Conservation (phyloP, 2,797 vertebrate genomes). For the Neosalanx taihuensis region DNA sequence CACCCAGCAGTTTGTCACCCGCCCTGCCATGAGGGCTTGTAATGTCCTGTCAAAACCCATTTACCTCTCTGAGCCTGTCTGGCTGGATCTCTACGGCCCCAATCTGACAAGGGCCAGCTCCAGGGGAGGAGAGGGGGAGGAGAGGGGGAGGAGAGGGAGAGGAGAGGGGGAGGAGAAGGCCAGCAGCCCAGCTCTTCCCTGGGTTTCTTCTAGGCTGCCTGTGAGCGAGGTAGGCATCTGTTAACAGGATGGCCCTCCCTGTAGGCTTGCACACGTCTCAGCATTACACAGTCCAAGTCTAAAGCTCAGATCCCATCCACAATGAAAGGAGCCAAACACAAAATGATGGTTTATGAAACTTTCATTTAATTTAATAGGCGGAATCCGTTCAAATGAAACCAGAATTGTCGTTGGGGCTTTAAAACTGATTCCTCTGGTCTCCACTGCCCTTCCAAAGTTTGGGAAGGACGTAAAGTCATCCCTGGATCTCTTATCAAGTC, state of each 20-base stretch:
- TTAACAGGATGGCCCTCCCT: neutral
- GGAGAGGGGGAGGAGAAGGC: neutral
- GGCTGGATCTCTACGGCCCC: constrained; percentile 36
- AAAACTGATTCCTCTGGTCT: too few relatives aligned
- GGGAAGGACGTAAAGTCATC: neutral
- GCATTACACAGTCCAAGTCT: neutral
- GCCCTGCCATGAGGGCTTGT: constrained; percentile 54
- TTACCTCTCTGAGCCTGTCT: constrained; percentile 63
- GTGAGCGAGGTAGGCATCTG: neutral
- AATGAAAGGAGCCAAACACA: neutral
- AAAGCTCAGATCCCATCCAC: neutral
- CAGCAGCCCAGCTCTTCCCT: neutral
- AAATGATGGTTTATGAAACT: neutral
- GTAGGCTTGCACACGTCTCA: neutral
- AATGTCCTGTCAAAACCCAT: constrained; percentile 73
- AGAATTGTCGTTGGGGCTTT: too few relatives aligned
- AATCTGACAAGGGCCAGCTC: constrained; percentile 42
- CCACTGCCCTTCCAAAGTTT: neutral
- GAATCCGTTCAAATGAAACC: too few relatives aligned
- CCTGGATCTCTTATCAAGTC: neutral
- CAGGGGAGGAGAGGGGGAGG: constrained; percentile 41
- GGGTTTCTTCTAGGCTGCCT: neutral
- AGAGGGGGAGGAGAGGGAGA: constrained; percentile 4
- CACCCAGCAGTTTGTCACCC: constrained; percentile 45
- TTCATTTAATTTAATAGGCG: neutral